Base-by-base conservation (phyloP, 2,888 invertebrate genomes). In the Tetragonisca angustula region DNA sequence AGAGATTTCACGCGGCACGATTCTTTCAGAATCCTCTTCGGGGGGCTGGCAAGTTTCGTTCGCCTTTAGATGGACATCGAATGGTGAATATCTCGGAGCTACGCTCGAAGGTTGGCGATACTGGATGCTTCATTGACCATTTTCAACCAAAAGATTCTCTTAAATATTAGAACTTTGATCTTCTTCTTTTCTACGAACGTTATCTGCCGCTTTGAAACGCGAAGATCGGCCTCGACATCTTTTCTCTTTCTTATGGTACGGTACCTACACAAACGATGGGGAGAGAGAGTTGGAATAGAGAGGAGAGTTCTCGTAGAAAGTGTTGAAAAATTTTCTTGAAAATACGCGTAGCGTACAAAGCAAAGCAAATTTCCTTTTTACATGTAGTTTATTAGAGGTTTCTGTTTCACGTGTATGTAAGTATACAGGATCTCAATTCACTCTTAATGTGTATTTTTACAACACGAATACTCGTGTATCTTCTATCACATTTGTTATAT, bases 121-220 rank as follows among this genome's bases (percentile, higher is more conserved):
- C 27, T n/a, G 52, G 24, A 43, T 17, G 56, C 21, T 19, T 27
- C 64, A 27, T 56, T 62, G 70, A n/a, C 19, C 27, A 52, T 32
- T 24, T 21, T 19, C 59, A 19, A 11, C 19, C 6, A 19, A 27
- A 61, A 36, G 21, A 52, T 5, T 13, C 21, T 21, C 71, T 56
- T 72, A 62, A 81, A 52, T 73, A 62, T 68, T 54, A 50, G 21
- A 62, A 56, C 52, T 71, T 64, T 43, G 54, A 70, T 67, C 54
- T 49, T 36, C 13, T 9, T 49, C 21, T 75, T 62, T 24, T 17
- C 68, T 9, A 17, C 24, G 36, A n/a, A 52, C 76, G 50, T 24
- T 69, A 69, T 65, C 32, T n/a, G 49, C 27, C 17, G 15, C 32
- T 19, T 50, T 36, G 27, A 62, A 50, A 52, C 36, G n/a, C 9